Evolutionary conservation across 2,888 invertebrate genomes (phyloP).

Genomic region (Trileptium ribeirensis): DNA sequence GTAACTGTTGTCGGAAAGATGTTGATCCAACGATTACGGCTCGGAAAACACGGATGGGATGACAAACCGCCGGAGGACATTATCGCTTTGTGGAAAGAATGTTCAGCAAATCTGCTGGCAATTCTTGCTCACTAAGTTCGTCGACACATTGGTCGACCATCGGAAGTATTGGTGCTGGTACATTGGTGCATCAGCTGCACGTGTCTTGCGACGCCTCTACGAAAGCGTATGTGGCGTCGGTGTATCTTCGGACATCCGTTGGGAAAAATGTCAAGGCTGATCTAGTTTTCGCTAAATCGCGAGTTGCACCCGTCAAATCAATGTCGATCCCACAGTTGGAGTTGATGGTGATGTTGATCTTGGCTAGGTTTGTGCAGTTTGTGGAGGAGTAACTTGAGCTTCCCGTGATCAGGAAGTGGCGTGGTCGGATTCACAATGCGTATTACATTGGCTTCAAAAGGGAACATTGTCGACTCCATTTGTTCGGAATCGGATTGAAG

Average conservation of each 20-base stretch:
- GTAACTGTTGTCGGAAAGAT: too few species aligned
- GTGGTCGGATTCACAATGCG: slow-evolving; percentile 36
- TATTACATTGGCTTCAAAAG: slow-evolving; percentile 35
- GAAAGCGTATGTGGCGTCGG: slow-evolving; percentile 35
- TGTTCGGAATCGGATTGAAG: slow-evolving; percentile 38
- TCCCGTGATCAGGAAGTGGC: slow-evolving; percentile 21
- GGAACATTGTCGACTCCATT: slow-evolving; percentile 25
- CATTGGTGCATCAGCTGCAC: not conserved
- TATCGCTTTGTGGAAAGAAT: not conserved
- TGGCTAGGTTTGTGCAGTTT: slow-evolving; percentile 27
- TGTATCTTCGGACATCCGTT: slow-evolving; percentile 29
- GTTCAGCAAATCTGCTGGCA: not conserved
- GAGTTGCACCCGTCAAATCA: slow-evolving; percentile 38
- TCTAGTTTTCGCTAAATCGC: slow-evolving; percentile 31
- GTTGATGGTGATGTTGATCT: slow-evolving; percentile 16
- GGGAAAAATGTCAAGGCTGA: not conserved
- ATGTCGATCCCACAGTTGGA: slow-evolving; percentile 35
- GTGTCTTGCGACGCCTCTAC: slow-evolving; percentile 39
- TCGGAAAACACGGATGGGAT: not conserved
- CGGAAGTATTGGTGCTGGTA: not conserved
- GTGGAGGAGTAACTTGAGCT: slow-evolving; percentile 31
- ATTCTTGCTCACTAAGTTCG: not conserved
- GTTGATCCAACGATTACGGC: not conserved
- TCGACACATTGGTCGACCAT: not conserved
- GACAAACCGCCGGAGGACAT: not conserved